Base-by-base conservation (phyloP, 2,888 invertebrate species). In the Dolichopus griseipennis region DNA sequence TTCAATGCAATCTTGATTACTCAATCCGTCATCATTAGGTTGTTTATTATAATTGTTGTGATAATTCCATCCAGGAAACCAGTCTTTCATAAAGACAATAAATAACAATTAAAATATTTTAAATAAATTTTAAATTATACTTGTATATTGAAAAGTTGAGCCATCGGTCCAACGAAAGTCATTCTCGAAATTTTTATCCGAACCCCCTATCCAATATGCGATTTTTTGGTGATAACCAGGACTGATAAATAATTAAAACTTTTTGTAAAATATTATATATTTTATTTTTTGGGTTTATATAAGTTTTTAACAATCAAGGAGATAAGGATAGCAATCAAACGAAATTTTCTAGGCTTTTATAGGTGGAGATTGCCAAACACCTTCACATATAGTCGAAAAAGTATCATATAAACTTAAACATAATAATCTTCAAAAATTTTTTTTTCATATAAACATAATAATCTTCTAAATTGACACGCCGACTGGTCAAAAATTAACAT, bases 121-220 rank as follows among this genome's bases (percentile, higher is more conserved):
- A 37, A 34, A 67, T 22, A 22, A n/a, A 21, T 20, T 20, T 15
- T 21, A 66, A 21, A 65, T 62, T 65, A 66, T 61, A 92, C 92
- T 89, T 74, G 90, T 85, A 75, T 88, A 92, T 61, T 87, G 85
- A 79, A 91, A 90, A 15, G 88, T 87, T 68, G 88, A 83, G 61
- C 90, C 90, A 76, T 91, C 89, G 0, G 88, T 86, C 92, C 92
- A 93, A 68, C 88, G 86, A 81, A 90, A 92, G 78, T 91, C 90
- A 43, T 91, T 90, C 77, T 93, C 92, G 74, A 88, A 87, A 64
- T 85, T 85, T 72, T 86, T 84, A 76, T 92, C 92, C 0, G 90
- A 88, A 1, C 90, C 92, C 41, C 92, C 92, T 64, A 92, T 88
- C 92, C 92, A 93, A 81, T 90, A 90, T 15, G 89, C 87, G 75